These are phyloP conservation scores for Euproctis similis DNA, from an alignment of 2,888 invertebrate species.

Conservation along the genomic window DNA sequence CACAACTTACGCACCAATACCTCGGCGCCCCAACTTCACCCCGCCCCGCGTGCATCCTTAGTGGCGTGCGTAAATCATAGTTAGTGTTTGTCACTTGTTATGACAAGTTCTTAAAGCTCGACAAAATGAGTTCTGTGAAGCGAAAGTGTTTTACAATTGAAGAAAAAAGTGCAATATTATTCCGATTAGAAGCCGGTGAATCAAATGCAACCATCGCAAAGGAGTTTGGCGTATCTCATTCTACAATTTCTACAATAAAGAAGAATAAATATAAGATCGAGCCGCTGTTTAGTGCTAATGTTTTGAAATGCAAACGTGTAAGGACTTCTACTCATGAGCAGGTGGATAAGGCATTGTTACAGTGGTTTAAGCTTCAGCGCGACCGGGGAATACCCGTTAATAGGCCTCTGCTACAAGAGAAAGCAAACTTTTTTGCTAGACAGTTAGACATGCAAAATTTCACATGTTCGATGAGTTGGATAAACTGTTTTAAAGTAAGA, in stretches of 20 bases:
- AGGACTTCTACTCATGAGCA: constrained; percentile 9
- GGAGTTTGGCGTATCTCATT: constrained; percentile 14
- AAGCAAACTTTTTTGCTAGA: constrained; percentile 20
- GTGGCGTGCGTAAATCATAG: not conserved
- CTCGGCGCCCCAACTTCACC: too few relatives aligned
- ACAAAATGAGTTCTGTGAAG: constrained; percentile 2
- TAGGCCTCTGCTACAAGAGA: constrained; percentile 21
- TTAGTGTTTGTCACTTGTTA: constrained; percentile 6
- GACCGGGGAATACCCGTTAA: constrained; percentile 7
- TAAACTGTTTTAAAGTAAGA: constrained; percentile 17
- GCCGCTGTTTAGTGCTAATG: constrained; percentile 6
- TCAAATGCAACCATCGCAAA: constrained; percentile 9
- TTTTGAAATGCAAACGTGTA: constrained; percentile 11
- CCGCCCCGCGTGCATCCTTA: too few relatives aligned
- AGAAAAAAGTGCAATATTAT: constrained; percentile 13
- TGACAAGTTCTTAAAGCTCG: constrained; percentile 10
- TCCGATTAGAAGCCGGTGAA: constrained; percentile 4
- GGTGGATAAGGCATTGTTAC: constrained; percentile 10
- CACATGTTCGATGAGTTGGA: constrained; percentile 17
- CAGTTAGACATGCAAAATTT: constrained; percentile 13
- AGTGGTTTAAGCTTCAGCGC: constrained; percentile 12
- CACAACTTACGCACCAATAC: too few relatives aligned
- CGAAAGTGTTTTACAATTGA: constrained; percentile 10
- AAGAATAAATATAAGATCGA: constrained; percentile 10
- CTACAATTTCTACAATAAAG: constrained; percentile 16